phyloP scores from a whole-genome alignment of 2,888 invertebrate species.

The Lasioglossum leucozonium region DNA sequence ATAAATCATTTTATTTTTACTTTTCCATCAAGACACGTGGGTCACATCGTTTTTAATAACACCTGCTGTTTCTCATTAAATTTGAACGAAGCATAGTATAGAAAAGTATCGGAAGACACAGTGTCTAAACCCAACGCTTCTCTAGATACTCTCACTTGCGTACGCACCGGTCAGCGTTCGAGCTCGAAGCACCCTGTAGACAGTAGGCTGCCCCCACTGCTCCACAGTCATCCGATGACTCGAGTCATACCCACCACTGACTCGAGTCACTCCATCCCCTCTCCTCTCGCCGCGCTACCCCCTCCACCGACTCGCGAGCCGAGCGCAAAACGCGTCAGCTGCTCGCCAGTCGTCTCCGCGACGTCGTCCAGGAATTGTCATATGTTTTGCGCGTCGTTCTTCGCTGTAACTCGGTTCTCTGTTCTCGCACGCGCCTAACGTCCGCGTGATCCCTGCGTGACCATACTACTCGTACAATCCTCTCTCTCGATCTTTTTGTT shows the following conservation, averaged over 20 bases:
- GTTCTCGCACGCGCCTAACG: not conserved
- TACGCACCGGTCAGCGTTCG: not conserved
- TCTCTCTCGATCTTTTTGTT: not conserved
- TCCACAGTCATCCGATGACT: not conserved
- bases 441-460: not conserved
- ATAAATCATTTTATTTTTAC: too few relatives aligned
- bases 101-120: not conserved
- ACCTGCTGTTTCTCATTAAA: too few relatives aligned
- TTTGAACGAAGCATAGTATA: not conserved
- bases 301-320: conserved; percentile 12
- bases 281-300: conserved; percentile 19
- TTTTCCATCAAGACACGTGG: too few relatives aligned
- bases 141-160: not conserved
- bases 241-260: not conserved
- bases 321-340: conserved; percentile 78
- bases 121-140: not conserved
- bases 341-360: conserved; percentile 77
- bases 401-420: not conserved
- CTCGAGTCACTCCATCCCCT: conserved; percentile 38
- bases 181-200: not conserved
- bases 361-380: conserved; percentile 63
- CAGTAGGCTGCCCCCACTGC: not conserved
- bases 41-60: too few relatives aligned
- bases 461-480: not conserved
- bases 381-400: not conserved